Percentiles rank a stretch among this genome's conserved stretches.
Evolutionary conservation across 1,140 invertebrate species (phyloP).

Genomic region (Drosophila sucinea): DNA sequence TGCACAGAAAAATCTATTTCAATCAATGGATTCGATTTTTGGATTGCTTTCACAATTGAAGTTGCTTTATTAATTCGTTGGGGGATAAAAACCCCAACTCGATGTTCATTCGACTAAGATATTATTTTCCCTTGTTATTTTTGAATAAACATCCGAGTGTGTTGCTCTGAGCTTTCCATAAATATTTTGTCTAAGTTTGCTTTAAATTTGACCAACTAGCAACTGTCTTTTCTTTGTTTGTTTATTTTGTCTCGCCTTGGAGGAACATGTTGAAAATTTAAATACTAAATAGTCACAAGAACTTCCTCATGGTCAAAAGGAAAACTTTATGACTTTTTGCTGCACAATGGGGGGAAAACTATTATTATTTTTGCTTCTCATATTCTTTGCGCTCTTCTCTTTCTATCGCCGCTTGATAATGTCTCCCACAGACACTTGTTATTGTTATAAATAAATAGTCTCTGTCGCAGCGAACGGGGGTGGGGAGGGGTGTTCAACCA

Average conservation of each 20-base stretch:
- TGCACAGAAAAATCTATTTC: conserved; percentile 41
- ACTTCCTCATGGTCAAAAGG: conserved; percentile 49
- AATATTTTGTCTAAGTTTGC: neutral
- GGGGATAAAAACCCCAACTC: neutral
- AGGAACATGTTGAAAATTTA: neutral
- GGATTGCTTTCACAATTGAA: neutral
- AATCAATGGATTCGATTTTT: conserved; percentile 31
- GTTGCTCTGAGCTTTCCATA: neutral
- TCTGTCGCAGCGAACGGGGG: conserved; percentile 35
- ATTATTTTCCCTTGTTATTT: too few relatives aligned
- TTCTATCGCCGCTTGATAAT: conserved; percentile 34
- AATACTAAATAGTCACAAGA: conserved; percentile 29
- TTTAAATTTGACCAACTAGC: too few relatives aligned
- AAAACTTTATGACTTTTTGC: conserved; percentile 51
- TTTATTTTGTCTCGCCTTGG: neutral
- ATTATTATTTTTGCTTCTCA: neutral
- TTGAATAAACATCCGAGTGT: too few relatives aligned
- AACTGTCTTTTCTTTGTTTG: neutral
- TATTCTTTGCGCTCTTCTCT: neutral
- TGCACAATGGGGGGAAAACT: conserved; percentile 30
- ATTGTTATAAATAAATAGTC: conserved; percentile 64
- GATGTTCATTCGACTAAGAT: neutral
- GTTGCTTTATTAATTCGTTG: neutral
- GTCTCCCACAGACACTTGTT: conserved; percentile 40
- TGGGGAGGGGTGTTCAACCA: neutral